Percentiles rank a stretch among this genome's conserved stretches.
Conservation (phyloP, 1,140 invertebrate genomes). For the Meteorus sp. region DNA sequence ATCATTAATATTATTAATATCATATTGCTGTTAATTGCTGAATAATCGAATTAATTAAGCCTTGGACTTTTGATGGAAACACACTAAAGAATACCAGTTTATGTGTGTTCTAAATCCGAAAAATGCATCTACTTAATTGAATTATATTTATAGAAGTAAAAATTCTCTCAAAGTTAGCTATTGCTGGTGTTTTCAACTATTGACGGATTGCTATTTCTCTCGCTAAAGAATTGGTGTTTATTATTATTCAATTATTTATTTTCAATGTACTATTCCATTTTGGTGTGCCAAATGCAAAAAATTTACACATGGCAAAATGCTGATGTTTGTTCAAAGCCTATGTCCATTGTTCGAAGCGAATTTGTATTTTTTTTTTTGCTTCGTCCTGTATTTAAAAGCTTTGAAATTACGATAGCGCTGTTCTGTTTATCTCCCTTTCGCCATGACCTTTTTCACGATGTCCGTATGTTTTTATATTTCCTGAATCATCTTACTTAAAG, state of each 20-base stretch:
- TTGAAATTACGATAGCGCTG: neutral
- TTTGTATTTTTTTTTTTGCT: neutral
- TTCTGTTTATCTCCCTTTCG: neutral
- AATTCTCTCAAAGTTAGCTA: slow-evolving; percentile 13
- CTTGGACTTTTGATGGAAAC: neutral
- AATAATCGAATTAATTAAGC: slow-evolving; percentile 6
- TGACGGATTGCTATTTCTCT: slow-evolving; percentile 26
- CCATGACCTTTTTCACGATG: neutral
- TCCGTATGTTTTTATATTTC: neutral
- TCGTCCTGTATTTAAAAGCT: neutral
- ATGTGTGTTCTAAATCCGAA: slow-evolving; percentile 32
- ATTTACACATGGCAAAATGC: slow-evolving; percentile 14
- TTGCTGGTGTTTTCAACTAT: slow-evolving; percentile 20
- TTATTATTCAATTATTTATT: slow-evolving; percentile 26
- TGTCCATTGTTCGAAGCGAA: neutral
- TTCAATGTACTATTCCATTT: slow-evolving; percentile 24
- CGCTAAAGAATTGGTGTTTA: slow-evolving; percentile 35
- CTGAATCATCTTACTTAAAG: too few species aligned
- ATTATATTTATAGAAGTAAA: slow-evolving; percentile 40
- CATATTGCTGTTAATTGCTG: slow-evolving; percentile 32
- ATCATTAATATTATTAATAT: slow-evolving; percentile 37
- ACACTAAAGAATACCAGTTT: neutral
- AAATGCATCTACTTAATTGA: slow-evolving; percentile 38
- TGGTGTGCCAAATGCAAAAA: too few species aligned
- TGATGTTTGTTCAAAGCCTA: neutral